phyloP scores from a whole-genome alignment of 2,113 vertebrate genomes.

The Diadophis punctatus region DNA sequence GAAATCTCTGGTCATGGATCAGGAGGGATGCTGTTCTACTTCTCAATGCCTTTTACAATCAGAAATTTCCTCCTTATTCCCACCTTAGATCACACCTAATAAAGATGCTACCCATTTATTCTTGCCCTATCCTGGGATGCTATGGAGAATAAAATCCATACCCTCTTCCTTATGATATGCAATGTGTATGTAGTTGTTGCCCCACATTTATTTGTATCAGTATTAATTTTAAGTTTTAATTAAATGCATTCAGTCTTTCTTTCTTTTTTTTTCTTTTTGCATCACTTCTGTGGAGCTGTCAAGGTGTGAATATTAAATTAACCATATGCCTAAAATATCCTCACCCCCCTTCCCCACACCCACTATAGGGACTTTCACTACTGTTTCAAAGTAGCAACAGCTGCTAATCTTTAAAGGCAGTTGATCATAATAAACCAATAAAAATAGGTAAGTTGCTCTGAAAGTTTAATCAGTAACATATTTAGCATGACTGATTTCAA shows the following conservation, averaged over 20 bases:
- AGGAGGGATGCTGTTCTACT: background rate
- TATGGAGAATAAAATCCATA: background rate
- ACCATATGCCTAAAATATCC: conserved; percentile 10
- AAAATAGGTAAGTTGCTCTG: background rate
- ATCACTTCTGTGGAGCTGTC: conserved; percentile 10
- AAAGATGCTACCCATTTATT: background rate
- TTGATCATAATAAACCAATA: conserved; percentile 15
- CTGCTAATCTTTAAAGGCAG: conserved; percentile 24
- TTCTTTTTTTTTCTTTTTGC: background rate
- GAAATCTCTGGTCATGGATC: background rate
- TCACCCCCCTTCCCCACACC: background rate
- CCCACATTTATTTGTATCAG: conserved; percentile 25
- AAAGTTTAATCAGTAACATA: conserved; percentile 11
- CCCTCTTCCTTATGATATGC: background rate
- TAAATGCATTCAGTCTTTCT: conserved; percentile 25
- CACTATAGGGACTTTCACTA: background rate
- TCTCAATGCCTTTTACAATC: background rate
- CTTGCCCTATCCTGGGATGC: background rate
- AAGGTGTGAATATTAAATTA: conserved; percentile 28
- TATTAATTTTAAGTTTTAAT: conserved; percentile 25
- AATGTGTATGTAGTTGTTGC: background rate
- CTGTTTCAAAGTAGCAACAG: conserved; percentile 13
- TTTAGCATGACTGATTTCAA: conserved; percentile 4
- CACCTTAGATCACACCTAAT: background rate
- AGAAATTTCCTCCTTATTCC: background rate